phyloP scores from a whole-genome alignment of 2,797 vertebrate species.

The Myripristis murdjan region DNA sequence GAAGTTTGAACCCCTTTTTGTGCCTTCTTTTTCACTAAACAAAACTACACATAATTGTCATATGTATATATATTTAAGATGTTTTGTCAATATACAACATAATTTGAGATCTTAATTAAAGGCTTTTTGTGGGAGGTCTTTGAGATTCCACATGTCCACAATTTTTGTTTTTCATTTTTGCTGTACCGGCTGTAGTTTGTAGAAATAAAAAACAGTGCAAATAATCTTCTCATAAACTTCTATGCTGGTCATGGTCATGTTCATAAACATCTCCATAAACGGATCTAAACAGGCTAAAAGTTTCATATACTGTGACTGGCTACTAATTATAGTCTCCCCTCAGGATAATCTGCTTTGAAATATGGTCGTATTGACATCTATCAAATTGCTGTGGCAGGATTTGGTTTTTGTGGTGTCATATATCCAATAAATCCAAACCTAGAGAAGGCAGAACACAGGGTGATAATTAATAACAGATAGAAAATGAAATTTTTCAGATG shows the following conservation, averaged over 20 bases:
- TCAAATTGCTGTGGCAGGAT: conserved; percentile 45
- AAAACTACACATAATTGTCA: no score
- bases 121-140: conserved; percentile 40
- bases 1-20: background rate
- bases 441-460: conserved; percentile 43
- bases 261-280: conserved; percentile 59
- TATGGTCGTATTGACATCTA: conserved; percentile 19
- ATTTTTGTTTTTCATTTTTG: conserved; percentile 1
- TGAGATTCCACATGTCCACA: background rate
- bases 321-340: conserved; percentile 24
- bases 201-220: conserved; percentile 19
- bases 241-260: conserved; percentile 33
- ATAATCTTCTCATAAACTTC: conserved; percentile 48
- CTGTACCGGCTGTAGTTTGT: conserved; percentile 34
- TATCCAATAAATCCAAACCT: conserved; percentile 49
- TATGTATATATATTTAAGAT: conserved; percentile 1
- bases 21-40: background rate
- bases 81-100: background rate
- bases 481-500: conserved; percentile 20
- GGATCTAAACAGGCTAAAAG: conserved; percentile 19
- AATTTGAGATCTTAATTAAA: conserved; percentile 8
- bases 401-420: conserved; percentile 43
- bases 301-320: conserved; percentile 19
- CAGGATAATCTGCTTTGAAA: conserved; percentile 35
- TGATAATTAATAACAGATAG: conserved; percentile 45